Evolutionary conservation across 2,888 invertebrate species (phyloP).

Genomic region (Rhynchonema sp.): DNA sequence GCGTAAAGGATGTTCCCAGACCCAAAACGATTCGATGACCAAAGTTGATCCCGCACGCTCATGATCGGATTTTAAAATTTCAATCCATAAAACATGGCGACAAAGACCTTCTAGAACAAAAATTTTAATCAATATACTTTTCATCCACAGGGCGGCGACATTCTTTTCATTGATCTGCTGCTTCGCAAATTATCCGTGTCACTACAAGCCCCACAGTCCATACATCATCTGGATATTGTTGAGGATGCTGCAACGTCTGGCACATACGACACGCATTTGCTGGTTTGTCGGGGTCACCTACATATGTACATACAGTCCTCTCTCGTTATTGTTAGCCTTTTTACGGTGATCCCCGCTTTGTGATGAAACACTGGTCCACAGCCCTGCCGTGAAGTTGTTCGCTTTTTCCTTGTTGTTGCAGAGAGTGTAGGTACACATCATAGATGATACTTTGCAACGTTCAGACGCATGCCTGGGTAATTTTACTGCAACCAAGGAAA

Average conservation of each 20-base stretch:
- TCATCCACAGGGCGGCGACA: constrained; percentile 6
- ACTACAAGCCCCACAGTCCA: constrained; percentile 3
- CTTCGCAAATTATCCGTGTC: constrained; percentile 1
- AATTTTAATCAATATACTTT: too few species aligned
- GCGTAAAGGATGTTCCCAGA: too few species aligned
- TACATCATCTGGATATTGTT: constrained; percentile 3
- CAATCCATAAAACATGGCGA: too few species aligned
- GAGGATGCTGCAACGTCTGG: not conserved
- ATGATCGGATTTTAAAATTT: too few species aligned
- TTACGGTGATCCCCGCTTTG: not conserved
- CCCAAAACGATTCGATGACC: too few species aligned
- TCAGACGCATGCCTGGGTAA: not conserved
- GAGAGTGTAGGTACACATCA: not conserved
- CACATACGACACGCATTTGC: not conserved
- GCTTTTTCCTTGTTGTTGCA: not conserved
- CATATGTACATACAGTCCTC: not conserved
- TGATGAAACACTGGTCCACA: too few species aligned
- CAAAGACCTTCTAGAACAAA: too few species aligned
- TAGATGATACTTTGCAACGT: not conserved
- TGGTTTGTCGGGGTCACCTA: not conserved
- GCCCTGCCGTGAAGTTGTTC: too few species aligned
- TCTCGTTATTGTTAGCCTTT: not conserved
- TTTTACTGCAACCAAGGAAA: too few species aligned
- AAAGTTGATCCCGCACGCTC: too few species aligned
- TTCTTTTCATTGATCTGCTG: constrained; percentile 3